phyloP scores from a whole-genome alignment of 2,888 invertebrate genomes.

The Teinopalpus imperialis region DNA sequence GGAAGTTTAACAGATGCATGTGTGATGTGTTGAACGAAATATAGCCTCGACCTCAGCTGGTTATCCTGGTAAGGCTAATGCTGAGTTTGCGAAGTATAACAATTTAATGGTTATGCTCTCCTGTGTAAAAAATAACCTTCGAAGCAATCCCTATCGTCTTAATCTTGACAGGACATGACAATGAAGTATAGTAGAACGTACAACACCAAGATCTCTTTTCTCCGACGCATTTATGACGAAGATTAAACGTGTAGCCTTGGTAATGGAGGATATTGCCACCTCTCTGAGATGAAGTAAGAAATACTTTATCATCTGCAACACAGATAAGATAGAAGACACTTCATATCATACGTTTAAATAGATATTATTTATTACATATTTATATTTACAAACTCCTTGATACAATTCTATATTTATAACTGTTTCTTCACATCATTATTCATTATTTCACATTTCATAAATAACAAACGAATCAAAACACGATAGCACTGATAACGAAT shows the following conservation, averaged over 20 bases:
- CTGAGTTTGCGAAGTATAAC: too few relatives aligned
- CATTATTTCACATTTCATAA: too few relatives aligned
- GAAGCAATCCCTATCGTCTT: slow-evolving; percentile 25
- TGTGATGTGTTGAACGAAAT: too few relatives aligned
- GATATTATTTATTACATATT: too few relatives aligned
- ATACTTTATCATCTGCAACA: slow-evolving; percentile 27
- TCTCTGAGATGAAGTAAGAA: slow-evolving; percentile 41
- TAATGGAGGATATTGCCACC: slow-evolving; percentile 44
- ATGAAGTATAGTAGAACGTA: slow-evolving; percentile 38
- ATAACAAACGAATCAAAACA: too few relatives aligned
- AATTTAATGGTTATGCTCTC: slow-evolving; percentile 16
- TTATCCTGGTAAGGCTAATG: too few relatives aligned
- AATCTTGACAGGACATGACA: slow-evolving; percentile 39
- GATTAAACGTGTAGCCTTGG: slow-evolving; percentile 41
- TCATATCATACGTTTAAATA: not conserved
- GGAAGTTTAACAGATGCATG: too few relatives aligned
- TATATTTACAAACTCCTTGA: too few relatives aligned
- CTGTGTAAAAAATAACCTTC: not conserved
- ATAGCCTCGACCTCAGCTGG: too few relatives aligned
- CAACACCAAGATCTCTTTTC: slow-evolving; percentile 42
- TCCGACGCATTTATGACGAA: slow-evolving; percentile 29
- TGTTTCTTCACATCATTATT: too few relatives aligned
- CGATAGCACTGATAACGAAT: too few relatives aligned
- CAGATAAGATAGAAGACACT: slow-evolving; percentile 3
- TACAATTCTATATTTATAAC: too few relatives aligned